phyloP scores from a whole-genome alignment of 2,797 vertebrate genomes.

The Cirrhinus molitorella region DNA sequence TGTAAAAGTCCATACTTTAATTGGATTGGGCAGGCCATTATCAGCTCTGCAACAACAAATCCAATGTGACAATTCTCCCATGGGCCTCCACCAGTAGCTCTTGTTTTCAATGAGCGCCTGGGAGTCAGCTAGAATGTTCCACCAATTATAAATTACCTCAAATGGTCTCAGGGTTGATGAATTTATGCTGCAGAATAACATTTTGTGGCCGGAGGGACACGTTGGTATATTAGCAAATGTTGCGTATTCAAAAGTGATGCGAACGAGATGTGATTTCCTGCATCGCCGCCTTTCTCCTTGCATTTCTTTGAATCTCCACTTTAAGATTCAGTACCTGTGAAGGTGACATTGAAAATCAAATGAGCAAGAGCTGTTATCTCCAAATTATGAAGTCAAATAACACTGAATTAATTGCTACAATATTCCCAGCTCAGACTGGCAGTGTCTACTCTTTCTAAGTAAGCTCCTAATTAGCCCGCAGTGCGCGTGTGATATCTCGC shows the following conservation, averaged over 20 bases:
- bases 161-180: conserved; percentile 27
- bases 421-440: conserved; percentile 47
- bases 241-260: background rate
- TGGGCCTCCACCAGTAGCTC: conserved; percentile 1
- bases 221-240: conserved; percentile 24
- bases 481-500: conserved; percentile 37
- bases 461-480: conserved; percentile 56
- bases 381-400: conserved; percentile 58
- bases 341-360: conserved; percentile 62
- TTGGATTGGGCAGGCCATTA: conserved; percentile 45
- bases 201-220: conserved; percentile 14
- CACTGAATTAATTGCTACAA: conserved; percentile 61
- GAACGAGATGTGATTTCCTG: conserved; percentile 23
- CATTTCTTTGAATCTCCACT: conserved; percentile 32
- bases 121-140: conserved; percentile 9
- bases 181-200: conserved; percentile 15
- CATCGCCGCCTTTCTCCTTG: background rate
- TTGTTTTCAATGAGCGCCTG: background rate
- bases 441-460: conserved; percentile 53
- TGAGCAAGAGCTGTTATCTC: conserved; percentile 57
- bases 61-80: conserved; percentile 30
- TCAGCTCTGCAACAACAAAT: conserved; percentile 34
- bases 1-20: conserved; percentile 21
- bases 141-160: conserved; percentile 44
- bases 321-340: conserved; percentile 45